Percentiles rank a stretch among this genome's conserved stretches.
phyloP scores from a whole-genome alignment of 2,113 vertebrate species.

The Harpagus bidentatus region DNA sequence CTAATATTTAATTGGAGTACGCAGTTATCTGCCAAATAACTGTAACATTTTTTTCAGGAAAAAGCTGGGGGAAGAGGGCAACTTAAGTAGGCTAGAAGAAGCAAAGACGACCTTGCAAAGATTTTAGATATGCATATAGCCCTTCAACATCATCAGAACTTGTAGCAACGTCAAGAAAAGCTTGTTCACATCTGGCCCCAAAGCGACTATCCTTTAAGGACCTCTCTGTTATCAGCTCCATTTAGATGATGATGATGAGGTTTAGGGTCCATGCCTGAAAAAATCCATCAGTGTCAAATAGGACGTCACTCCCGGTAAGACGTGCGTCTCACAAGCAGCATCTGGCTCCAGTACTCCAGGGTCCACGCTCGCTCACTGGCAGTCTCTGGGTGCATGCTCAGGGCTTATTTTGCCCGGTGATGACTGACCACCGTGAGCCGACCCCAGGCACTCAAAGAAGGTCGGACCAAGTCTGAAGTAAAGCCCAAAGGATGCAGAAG shows the following conservation, averaged over 20 bases:
- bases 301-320: background rate
- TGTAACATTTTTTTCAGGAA: background rate
- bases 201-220: background rate
- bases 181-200: background rate
- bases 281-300: background rate
- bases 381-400: background rate
- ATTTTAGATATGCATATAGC: background rate
- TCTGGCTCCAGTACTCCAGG: background rate
- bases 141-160: background rate
- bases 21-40: background rate
- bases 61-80: background rate
- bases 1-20: background rate
- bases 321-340: fast-evolving
- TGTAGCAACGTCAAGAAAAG: background rate
- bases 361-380: fast-evolving
- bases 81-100: background rate
- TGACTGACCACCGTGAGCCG: background rate
- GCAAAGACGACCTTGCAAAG: background rate
- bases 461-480: background rate
- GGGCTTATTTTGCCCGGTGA: background rate
- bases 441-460: background rate
- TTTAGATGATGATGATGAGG: background rate
- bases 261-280: background rate
- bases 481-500: background rate
- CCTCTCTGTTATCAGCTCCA: background rate